Percentiles rank a stretch among this genome's conserved stretches.
Conservation (phyloP, 2,797 vertebrate species). For the Megalops cyprinoides region DNA sequence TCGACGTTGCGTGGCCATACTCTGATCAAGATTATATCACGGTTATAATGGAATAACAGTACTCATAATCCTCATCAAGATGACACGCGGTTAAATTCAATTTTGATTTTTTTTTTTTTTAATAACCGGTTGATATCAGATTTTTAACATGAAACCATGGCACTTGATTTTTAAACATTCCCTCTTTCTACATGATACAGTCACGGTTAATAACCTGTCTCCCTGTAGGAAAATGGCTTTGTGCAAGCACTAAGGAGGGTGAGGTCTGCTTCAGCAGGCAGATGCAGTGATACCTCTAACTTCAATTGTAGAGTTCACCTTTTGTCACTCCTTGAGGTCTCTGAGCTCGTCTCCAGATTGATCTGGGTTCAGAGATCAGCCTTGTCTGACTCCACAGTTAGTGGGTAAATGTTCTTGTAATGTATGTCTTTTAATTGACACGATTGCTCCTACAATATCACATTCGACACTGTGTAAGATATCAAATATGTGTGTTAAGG, state of each 20-base stretch:
- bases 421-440: constrained; percentile 47
- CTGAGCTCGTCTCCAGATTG: constrained; percentile 61
- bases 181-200: constrained; percentile 61
- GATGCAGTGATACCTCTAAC: constrained; percentile 48
- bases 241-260: neutral
- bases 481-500: neutral
- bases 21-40: neutral
- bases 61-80: constrained; percentile 1
- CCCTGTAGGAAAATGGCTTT: constrained; percentile 49
- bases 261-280: no score
- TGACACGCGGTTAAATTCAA: neutral
- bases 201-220: constrained; percentile 49
- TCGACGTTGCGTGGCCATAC: constrained; percentile 19
- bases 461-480: constrained; percentile 53
- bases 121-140: neutral
- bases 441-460: constrained; percentile 36
- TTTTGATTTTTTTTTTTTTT: neutral
- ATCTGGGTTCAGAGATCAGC: constrained; percentile 44
- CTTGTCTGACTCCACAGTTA: constrained; percentile 57
- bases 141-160: constrained; percentile 12
- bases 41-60: constrained; percentile 12
- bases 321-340: constrained; percentile 56
- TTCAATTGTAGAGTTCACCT: constrained; percentile 58
- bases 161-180: constrained; percentile 71
- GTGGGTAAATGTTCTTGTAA: constrained; percentile 50